Conservation (phyloP, 1,140 invertebrate genomes). For the Palaemon carinicauda region DNA sequence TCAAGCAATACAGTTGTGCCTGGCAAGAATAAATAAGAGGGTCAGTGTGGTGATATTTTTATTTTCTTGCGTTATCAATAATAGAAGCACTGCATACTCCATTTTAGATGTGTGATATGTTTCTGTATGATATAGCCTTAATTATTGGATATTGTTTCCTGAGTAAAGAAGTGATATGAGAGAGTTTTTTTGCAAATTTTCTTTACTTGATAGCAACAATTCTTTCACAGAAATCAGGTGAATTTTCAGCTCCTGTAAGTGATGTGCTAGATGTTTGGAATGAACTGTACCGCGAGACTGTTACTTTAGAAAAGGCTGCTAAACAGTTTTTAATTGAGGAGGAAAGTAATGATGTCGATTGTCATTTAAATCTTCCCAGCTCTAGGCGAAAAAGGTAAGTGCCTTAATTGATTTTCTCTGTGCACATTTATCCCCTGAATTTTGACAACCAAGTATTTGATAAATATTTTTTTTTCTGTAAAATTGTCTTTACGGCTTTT, state of each 20-base stretch:
- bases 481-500: too few relatives aligned
- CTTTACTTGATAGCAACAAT: neutral
- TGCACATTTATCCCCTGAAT: too few relatives aligned
- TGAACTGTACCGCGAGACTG: slow-evolving; percentile 15
- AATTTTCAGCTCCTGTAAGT: slow-evolving; percentile 55
- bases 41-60: slow-evolving; percentile 9
- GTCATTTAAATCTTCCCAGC: neutral
- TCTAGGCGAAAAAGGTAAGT: too few relatives aligned
- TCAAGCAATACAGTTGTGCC: slow-evolving; percentile 49
- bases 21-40: slow-evolving; percentile 47
- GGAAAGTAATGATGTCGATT: neutral
- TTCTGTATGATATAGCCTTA: too few relatives aligned
- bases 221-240: slow-evolving; percentile 41
- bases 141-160: too few relatives aligned
- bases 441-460: too few relatives aligned
- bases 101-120: neutral
- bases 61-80: neutral
- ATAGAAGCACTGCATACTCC: neutral
- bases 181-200: neutral
- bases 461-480: too few relatives aligned
- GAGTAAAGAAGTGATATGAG: too few relatives aligned
- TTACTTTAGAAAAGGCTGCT: neutral
- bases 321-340: neutral
- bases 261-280: slow-evolving; percentile 53
- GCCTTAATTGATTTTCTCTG: too few relatives aligned